Percentiles rank a stretch among this genome's conserved stretches.
Evolutionary conservation across 2,113 vertebrate species (phyloP).

Genomic region (Agelaius phoeniceus): DNA sequence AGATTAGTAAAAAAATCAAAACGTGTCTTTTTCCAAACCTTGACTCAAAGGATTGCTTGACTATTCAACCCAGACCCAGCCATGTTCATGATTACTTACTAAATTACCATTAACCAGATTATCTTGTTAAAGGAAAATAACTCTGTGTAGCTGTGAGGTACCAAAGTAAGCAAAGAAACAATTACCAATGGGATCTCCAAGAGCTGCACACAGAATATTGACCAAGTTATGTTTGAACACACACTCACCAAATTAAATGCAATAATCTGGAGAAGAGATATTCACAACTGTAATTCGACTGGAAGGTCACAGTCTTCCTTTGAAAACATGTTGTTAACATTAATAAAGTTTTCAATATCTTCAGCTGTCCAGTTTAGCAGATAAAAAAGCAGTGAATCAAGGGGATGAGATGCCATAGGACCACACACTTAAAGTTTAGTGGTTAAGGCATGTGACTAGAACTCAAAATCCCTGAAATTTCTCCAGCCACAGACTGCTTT

Average conservation of each 20-base stretch:
- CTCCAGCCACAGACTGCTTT: neutral
- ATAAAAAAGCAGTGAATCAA: neutral
- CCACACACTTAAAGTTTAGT: neutral
- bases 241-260: neutral
- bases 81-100: neutral
- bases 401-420: neutral
- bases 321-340: neutral
- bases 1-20: neutral
- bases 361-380: neutral
- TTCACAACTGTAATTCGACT: neutral
- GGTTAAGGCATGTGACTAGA: neutral
- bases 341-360: neutral
- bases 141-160: neutral
- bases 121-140: neutral
- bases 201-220: neutral
- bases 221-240: neutral
- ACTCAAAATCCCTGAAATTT: neutral
- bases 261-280: neutral
- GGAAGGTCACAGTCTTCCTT: neutral
- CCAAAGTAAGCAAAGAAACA: neutral
- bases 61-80: neutral
- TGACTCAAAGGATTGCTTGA: neutral
- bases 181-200: neutral
- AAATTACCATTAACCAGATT: neutral
- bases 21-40: neutral